phyloP scores from a whole-genome alignment of 2,797 vertebrate genomes.

The Furcifer pardalis region DNA sequence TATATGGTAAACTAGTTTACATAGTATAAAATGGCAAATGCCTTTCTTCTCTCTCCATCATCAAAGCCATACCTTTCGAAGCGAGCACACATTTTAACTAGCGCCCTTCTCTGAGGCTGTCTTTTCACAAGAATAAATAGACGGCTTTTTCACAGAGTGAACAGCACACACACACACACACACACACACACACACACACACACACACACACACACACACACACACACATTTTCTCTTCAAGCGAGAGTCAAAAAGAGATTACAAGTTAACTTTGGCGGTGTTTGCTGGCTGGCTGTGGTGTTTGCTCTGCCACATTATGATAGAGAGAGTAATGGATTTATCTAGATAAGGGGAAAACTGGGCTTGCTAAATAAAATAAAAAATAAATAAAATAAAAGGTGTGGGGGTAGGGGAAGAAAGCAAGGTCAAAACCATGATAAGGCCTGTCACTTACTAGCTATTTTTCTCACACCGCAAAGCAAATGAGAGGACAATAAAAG shows the following conservation, averaged over 20 bases:
- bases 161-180: too few relatives aligned
- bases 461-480: conserved; percentile 80
- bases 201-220: too few relatives aligned
- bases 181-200: too few relatives aligned
- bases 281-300: conserved; percentile 73
- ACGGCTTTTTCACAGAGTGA: conserved; percentile 80
- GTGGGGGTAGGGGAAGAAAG: conserved; percentile 64
- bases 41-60: conserved; percentile 56
- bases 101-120: conserved; percentile 67
- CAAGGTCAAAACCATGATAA: conserved; percentile 78
- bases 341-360: conserved; percentile 76
- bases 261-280: conserved; percentile 78
- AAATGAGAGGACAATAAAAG: conserved; percentile 66
- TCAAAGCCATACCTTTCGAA: conserved; percentile 70
- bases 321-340: conserved; percentile 83
- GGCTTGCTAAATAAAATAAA: conserved; percentile 61
- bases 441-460: conserved; percentile 75
- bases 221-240: too few relatives aligned
- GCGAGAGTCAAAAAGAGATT: conserved; percentile 71
- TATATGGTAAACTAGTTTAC: conserved; percentile 74
- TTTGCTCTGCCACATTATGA: conserved; percentile 80
- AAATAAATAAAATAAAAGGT: too few relatives aligned
- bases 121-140: conserved; percentile 66
- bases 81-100: conserved; percentile 76
- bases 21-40: conserved; percentile 62